Conservation (phyloP, 2,888 invertebrate species). For the Thera britannica region DNA sequence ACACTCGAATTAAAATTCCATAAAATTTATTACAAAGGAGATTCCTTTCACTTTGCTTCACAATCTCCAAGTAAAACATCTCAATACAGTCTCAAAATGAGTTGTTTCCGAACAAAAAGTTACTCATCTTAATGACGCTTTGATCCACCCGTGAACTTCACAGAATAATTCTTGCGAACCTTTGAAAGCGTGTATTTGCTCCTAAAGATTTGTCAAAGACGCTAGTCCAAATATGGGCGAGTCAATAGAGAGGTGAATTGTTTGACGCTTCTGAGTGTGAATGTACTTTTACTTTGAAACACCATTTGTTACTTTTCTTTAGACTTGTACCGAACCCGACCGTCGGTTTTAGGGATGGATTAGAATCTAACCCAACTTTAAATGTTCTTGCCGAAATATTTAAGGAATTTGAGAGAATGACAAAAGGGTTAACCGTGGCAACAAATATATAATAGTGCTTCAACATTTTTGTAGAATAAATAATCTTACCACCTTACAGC, state of each 20-base stretch:
- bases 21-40: neutral
- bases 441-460: neutral
- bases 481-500: neutral
- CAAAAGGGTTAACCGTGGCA: neutral
- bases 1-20: neutral
- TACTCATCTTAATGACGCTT: slow-evolving; percentile 41
- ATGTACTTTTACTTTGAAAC: slow-evolving; percentile 22
- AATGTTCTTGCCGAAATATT: neutral
- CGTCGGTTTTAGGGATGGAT: neutral
- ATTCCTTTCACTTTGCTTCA: neutral
- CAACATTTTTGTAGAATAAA: neutral
- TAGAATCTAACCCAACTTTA: neutral
- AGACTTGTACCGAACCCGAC: neutral
- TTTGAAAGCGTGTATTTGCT: slow-evolving; percentile 58
- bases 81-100: slow-evolving; percentile 19
- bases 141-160: slow-evolving; percentile 46
- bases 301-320: slow-evolving; percentile 14
- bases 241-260: slow-evolving; percentile 47
- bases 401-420: neutral
- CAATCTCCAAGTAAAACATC: slow-evolving; percentile 6
- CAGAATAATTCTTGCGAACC: slow-evolving; percentile 57
- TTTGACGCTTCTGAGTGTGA: slow-evolving; percentile 35
- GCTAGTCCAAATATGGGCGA: slow-evolving; percentile 55
- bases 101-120: slow-evolving; percentile 33
- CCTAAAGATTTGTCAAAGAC: slow-evolving; percentile 70